phyloP scores from a whole-genome alignment of 2,888 invertebrate species.

The Dicyrtoma fusca region DNA sequence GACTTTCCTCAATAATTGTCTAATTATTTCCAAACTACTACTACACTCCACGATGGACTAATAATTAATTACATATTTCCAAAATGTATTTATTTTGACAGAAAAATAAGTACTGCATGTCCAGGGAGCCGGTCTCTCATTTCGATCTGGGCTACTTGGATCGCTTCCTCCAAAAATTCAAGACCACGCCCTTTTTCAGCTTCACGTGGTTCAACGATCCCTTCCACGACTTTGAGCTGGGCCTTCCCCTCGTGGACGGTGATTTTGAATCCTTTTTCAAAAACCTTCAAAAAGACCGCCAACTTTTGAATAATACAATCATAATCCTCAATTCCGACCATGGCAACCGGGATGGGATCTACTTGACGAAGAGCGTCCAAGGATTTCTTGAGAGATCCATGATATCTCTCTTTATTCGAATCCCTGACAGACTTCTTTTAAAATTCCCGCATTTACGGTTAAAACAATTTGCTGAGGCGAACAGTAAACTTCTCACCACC shows the following conservation, averaged over 20 bases:
- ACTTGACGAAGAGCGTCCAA: slow-evolving; percentile 71
- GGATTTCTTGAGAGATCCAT: slow-evolving; percentile 70
- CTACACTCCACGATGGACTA: no score
- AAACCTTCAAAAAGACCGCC: slow-evolving; percentile 64
- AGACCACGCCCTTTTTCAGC: slow-evolving; percentile 69
- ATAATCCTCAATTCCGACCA: slow-evolving; percentile 76
- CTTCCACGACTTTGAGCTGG: slow-evolving; percentile 72
- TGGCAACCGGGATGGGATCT: slow-evolving; percentile 73
- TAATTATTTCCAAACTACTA: no score
- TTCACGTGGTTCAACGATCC: slow-evolving; percentile 79
- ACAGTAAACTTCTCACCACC: neutral
- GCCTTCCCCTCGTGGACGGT: slow-evolving; percentile 70
- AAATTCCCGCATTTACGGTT: neutral
- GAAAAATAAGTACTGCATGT: slow-evolving; percentile 20
- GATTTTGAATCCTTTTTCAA: slow-evolving; percentile 62
- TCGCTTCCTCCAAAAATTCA: slow-evolving; percentile 66
- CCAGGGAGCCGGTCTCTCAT: slow-evolving; percentile 59
- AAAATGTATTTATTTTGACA: neutral
- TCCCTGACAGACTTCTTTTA: slow-evolving; percentile 62
- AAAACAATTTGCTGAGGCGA: neutral
- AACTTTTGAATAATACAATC: slow-evolving; percentile 67
- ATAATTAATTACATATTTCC: neutral
- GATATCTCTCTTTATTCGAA: slow-evolving; percentile 72
- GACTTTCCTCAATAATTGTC: neutral
- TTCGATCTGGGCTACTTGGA: slow-evolving; percentile 71